These are phyloP conservation scores for Triplophysa yarkandensis DNA, from an alignment of 2,797 vertebrate genomes.

Conservation along the genomic window DNA sequence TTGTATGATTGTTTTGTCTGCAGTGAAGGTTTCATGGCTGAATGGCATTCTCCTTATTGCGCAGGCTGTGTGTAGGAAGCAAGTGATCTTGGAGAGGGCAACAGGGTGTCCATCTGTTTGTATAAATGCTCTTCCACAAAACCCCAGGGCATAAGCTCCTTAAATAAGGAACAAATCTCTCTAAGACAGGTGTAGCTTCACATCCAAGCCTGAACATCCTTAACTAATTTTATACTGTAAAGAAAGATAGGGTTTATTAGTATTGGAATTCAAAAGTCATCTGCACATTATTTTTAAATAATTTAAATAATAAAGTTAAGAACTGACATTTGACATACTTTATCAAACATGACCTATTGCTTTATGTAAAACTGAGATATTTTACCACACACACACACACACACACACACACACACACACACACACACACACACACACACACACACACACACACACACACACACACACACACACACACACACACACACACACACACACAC, in stretches of 20 bases:
- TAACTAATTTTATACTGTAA: neutral
- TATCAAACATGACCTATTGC: neutral
- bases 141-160: slow-evolving; percentile 70
- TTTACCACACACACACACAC: too few species aligned
- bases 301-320: too few species aligned
- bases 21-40: slow-evolving; percentile 41
- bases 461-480: too few species aligned
- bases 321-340: neutral
- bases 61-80: slow-evolving; percentile 60
- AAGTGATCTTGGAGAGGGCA: slow-evolving; percentile 50
- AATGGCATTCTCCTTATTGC: slow-evolving; percentile 56
- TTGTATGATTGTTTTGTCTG: slow-evolving; percentile 52
- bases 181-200: slow-evolving; percentile 43
- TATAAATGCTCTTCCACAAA: slow-evolving; percentile 66
- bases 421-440: too few species aligned
- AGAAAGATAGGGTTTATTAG: too few species aligned
- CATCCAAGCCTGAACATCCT: neutral
- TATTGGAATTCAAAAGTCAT: neutral
- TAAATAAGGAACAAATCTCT: slow-evolving; percentile 73
- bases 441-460: too few species aligned
- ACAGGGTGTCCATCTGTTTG: slow-evolving; percentile 66
- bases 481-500: too few species aligned
- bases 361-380: neutral
- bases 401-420: too few species aligned
- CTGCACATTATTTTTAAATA: too few species aligned